Evolutionary conservation across 2,113 vertebrate species (phyloP).

Genomic region (Ceyx cyanopectus): DNA sequence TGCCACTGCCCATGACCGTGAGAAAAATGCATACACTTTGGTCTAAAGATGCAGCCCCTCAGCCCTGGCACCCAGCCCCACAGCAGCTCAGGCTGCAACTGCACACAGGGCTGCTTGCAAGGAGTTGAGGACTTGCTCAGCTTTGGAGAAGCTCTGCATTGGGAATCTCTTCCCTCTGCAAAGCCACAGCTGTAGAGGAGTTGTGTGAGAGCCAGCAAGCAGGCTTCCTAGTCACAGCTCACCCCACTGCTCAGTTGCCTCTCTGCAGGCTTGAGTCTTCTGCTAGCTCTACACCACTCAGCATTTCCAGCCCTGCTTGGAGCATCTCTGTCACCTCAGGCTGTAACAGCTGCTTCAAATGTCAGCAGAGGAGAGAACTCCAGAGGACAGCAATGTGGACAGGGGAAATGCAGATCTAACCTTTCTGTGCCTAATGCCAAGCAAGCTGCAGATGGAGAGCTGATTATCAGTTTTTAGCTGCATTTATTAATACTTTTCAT

Average conservation of each 20-base stretch:
- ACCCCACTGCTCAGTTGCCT: slow-evolving; percentile 11
- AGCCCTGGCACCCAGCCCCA: background rate
- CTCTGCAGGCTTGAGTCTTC: slow-evolving; percentile 7
- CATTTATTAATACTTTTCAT: slow-evolving; percentile 41
- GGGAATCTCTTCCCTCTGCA: background rate
- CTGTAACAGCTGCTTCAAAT: slow-evolving; percentile 63
- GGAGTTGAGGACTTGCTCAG: background rate
- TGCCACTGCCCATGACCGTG: background rate
- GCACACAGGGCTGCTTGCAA: background rate
- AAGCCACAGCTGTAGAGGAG: background rate
- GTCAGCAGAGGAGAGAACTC: slow-evolving; percentile 55
- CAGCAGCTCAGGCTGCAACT: background rate
- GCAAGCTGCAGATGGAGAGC: slow-evolving; percentile 34
- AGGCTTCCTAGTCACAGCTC: slow-evolving; percentile 5
- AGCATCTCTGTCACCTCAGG: slow-evolving; percentile 23
- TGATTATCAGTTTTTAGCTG: slow-evolving; percentile 28
- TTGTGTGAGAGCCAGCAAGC: background rate
- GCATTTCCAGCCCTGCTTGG: slow-evolving; percentile 9
- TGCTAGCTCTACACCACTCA: slow-evolving; percentile 12
- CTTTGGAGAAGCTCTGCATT: background rate
- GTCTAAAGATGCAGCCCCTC: background rate
- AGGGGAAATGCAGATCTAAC: slow-evolving; percentile 35
- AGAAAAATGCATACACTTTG: background rate
- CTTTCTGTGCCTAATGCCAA: background rate
- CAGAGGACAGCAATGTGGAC: slow-evolving; percentile 32